Base-by-base conservation (phyloP, 2,113 vertebrate genomes). In the Datnioides undecimradiatus region DNA sequence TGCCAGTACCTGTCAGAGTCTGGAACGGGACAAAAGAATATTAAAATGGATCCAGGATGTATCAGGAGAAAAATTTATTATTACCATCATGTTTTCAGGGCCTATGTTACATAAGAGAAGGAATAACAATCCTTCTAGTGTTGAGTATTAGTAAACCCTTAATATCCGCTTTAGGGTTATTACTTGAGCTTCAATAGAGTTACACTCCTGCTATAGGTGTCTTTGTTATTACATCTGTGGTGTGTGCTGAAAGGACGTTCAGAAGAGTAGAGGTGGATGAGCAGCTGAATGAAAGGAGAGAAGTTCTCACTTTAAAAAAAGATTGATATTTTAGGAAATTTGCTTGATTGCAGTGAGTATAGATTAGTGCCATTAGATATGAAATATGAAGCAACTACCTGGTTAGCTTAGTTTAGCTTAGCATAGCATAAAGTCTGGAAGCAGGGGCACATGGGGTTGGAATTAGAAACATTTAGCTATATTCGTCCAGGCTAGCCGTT, bases 131-230 rank as follows among this genome's bases (percentile, higher is more conserved):
- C 19, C 1, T 10, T 45, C 31, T 25, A 23, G 40, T 40, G 49
- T 43, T 55, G 49, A 55, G 43, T 34, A 1, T 21, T 48, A 34
- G 46, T 25, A 19, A 19, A 14, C 65, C 13, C 23, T 12, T 51
- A 67, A 27, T 31, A 33, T 34, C 65, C 27, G 23, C 11, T 54
- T 72, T 21, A 54, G 1, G 12, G 34, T 76, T 38, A 33, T 83
- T 72, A 34, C 33, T 59, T n/a, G 27, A 55, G 55, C 31, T 41
- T 77, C 6, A 1, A 7, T 25, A 27, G 52, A 63, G 36, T 40
- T 75, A 1, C 17, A 13, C 36, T 63, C 36, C 65, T 69, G 45
- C 4, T 58, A 78, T 52, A 55, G 34, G 41, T 49, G 34, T 65
- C 13, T 23, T 55, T 31, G n/a, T 59, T 14, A 31, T 31, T 34